Evolutionary conservation across 2,797 vertebrate species (phyloP), one percentile per base, ranked within the genome.

Genomic region (Sandelia bainsii): DNA sequence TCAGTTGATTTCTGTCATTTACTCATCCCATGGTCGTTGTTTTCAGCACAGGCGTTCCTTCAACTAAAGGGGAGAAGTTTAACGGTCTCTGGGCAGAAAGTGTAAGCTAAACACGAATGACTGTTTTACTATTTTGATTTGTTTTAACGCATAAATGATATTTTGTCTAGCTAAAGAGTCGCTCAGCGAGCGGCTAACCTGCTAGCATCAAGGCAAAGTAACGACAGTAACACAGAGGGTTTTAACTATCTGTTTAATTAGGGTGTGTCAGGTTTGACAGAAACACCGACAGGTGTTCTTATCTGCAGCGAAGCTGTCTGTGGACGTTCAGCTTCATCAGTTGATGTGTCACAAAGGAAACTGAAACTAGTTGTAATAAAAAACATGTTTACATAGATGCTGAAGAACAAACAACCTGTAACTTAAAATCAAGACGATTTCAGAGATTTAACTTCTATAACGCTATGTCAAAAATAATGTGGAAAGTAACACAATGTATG

Each of bases 21-120:
- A n/a, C 27, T 40, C 10, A 22, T 7, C 48, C 10, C 10, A 22
- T 2, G 23, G 1, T 20, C 1, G n/a, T 20, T n/a, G 29, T 32
- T 65, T 79, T 48, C 27, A 54, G 42, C 37, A 14, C 44, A 5
- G 19, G 8, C 34, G 29, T 45, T 14, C 42, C 17, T 27, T 63
- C 50, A 7, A 39, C 29, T 60, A 25, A 48, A 40, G 65, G 34
- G 60, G 49, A 23, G 46, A 45, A 8, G 25, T 62, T 54, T 42
- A 14, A 5, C 29, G 42, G 34, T 62, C 22, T 61, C 29, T 11
- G 44, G 54, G 53, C 66, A 57, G 60, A 87, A 84, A 71, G 78
- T 75, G 83, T 88, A 85, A 89, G 85, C 5, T 37, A 0, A 27
- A 32, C 17, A 8, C 4, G 5, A 29, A 51, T 20, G 34, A 32